Conservation (phyloP, 2,113 vertebrate species). For the Anguilla japonica region DNA sequence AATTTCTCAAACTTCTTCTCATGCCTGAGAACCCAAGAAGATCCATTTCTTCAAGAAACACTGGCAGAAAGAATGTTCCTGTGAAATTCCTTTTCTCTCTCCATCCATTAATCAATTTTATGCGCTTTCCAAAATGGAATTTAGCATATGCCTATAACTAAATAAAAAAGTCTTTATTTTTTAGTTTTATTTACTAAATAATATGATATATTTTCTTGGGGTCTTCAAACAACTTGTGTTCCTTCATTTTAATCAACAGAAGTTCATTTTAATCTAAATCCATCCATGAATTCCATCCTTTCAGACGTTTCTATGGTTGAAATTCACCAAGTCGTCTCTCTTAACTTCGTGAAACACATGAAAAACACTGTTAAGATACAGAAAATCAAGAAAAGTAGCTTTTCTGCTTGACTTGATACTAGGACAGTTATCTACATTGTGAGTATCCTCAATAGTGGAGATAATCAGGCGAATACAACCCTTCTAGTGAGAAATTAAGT, state of each 20-base stretch:
- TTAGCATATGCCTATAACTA: neutral
- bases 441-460: neutral
- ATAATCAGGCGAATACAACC: neutral
- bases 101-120: neutral
- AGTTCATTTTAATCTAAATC: neutral
- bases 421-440: neutral
- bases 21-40: neutral
- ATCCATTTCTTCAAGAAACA: neutral
- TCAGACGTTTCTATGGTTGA: neutral
- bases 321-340: neutral
- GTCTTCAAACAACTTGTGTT: neutral
- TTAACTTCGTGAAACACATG: neutral
- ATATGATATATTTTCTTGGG: neutral
- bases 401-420: neutral
- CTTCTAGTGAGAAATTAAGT: slow-evolving; percentile 7
- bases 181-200: neutral
- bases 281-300: neutral
- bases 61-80: neutral
- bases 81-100: neutral
- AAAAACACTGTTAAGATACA: neutral
- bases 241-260: neutral
- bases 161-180: neutral
- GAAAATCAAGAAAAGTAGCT: neutral
- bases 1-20: neutral
- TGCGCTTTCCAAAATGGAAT: neutral